A percentile compares a stretch with the other conserved stretches of the same genome.
phyloP scores from a whole-genome alignment of 2,797 vertebrate species.

The Betta splendens region DNA sequence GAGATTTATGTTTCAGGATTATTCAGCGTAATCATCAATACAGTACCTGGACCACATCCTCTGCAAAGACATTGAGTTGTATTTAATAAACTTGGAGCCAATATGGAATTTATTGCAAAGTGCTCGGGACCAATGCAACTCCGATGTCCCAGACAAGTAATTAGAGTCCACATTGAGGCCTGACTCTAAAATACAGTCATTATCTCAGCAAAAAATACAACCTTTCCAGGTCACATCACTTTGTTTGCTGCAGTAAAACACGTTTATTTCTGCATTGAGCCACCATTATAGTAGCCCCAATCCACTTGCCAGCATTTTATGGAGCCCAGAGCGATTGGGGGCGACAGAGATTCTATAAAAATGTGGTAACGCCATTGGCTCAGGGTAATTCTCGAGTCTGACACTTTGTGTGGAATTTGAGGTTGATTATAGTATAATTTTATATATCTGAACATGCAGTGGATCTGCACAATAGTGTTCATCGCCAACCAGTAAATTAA shows the following conservation, averaged over 20 bases:
- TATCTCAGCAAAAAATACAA: constrained; percentile 91
- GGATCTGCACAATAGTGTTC: constrained; percentile 48
- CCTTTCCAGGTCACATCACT: constrained; percentile 97
- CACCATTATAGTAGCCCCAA: constrained; percentile 89
- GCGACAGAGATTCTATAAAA: constrained; percentile 92
- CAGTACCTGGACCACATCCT: background rate
- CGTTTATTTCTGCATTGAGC: constrained; percentile 96
- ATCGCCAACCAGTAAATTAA: constrained; percentile 66
- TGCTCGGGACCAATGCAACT: constrained; percentile 67
- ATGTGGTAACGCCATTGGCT: constrained; percentile 89
- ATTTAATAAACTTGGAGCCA: constrained; percentile 63
- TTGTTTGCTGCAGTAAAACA: constrained; percentile 95
- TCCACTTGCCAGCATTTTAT: constrained; percentile 95
- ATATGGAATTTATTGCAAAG: constrained; percentile 71
- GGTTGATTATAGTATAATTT: constrained; percentile 50
- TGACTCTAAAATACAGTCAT: constrained; percentile 86
- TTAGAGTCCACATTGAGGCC: constrained; percentile 78
- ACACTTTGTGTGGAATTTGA: constrained; percentile 47
- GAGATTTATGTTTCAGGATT: background rate
- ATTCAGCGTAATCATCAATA: background rate
- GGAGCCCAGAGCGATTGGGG: constrained; percentile 89
- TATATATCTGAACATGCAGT: constrained; percentile 32
- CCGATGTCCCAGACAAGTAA: constrained; percentile 74
- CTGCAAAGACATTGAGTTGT: constrained; percentile 22
- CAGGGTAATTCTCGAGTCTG: constrained; percentile 37